Conservation (phyloP, 2,888 invertebrate genomes). For the Ochropleura plecta region DNA sequence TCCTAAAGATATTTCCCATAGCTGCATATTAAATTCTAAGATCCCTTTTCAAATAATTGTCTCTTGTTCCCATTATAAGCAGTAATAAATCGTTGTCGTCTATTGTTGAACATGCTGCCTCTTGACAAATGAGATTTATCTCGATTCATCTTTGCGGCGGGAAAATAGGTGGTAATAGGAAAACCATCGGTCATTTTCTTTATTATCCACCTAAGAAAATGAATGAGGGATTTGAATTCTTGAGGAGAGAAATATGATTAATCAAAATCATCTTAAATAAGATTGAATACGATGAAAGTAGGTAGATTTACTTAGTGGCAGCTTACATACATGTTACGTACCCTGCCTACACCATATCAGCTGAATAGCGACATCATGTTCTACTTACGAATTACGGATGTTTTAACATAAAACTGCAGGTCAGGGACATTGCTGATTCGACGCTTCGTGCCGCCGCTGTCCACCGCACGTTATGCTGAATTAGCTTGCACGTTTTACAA, state of each 20-base stretch:
- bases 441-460: too few relatives aligned
- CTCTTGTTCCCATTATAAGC: constrained; percentile 9
- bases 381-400: too few relatives aligned
- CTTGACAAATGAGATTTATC: constrained; percentile 55
- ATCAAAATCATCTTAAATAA: not conserved
- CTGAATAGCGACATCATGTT: too few relatives aligned
- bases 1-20: not conserved
- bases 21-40: constrained; percentile 10
- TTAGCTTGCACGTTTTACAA: too few relatives aligned
- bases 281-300: not conserved
- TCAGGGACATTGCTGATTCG: too few relatives aligned
- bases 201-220: not conserved
- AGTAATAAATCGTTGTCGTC: constrained; percentile 33
- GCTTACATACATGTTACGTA: too few relatives aligned
- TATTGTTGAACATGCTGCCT: constrained; percentile 17
- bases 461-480: too few relatives aligned
- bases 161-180: constrained; percentile 30
- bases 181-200: constrained; percentile 38
- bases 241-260: not conserved
- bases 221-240: constrained; percentile 14
- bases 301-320: not conserved
- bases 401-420: too few relatives aligned
- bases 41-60: constrained; percentile 15
- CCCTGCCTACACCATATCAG: too few relatives aligned
- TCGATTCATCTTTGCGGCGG: constrained; percentile 52